Percentiles rank a stretch among this genome's conserved stretches.
Conservation (phyloP, 2,888 invertebrate genomes). For the Helleia helle region DNA sequence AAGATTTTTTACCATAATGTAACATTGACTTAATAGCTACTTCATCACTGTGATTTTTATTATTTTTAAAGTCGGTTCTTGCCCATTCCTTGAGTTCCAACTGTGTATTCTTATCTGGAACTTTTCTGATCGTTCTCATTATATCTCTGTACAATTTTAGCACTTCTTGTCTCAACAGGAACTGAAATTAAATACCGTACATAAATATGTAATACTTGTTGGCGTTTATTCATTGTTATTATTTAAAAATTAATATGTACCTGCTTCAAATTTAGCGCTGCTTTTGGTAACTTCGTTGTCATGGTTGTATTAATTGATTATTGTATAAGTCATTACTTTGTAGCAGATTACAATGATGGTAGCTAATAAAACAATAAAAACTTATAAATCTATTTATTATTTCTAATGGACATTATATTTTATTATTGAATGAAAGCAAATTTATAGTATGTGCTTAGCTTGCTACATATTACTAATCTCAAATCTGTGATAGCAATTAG, state of each 20-base stretch:
- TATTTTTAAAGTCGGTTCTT: conserved; percentile 80
- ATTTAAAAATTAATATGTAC: conserved; percentile 35
- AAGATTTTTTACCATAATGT: conserved; percentile 79
- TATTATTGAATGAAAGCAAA: no score
- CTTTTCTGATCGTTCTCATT: conserved; percentile 77
- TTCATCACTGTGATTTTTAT: conserved; percentile 82
- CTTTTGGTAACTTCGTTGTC: conserved; percentile 57
- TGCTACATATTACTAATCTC: no score
- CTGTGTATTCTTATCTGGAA: conserved; percentile 77
- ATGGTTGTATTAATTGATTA: no score
- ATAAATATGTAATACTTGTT: background rate
- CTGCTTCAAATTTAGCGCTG: conserved; percentile 75
- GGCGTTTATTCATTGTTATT: background rate
- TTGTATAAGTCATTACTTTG: no score
- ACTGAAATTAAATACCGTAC: conserved; percentile 75
- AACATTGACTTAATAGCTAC: conserved; percentile 80
- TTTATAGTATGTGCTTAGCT: no score
- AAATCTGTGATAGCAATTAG: no score
- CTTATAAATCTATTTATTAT: no score
- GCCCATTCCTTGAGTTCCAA: conserved; percentile 82
- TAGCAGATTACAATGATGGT: no score
- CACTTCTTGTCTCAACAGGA: conserved; percentile 85
- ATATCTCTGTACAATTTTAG: conserved; percentile 83
- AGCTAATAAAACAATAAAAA: no score
- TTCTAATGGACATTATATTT: no score